phyloP scores from a whole-genome alignment of 1,140 invertebrate genomes.

The Cylas formicarius region DNA sequence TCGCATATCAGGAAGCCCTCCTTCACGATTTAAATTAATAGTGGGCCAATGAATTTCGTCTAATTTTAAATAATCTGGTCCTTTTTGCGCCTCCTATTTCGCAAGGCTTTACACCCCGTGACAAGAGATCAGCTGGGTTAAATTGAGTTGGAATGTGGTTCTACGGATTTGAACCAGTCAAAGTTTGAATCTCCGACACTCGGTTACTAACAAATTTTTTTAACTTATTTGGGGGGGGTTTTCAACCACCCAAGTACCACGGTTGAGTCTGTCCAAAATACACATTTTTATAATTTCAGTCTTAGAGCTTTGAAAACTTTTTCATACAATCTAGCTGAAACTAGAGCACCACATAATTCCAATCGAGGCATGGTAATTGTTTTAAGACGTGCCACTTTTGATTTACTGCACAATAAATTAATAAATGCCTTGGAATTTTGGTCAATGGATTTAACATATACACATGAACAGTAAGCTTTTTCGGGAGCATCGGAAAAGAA shows the following conservation, averaged over 20 bases:
- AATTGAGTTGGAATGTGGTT: slow-evolving; percentile 29
- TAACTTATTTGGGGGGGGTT: slow-evolving; percentile 23
- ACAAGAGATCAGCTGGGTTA: slow-evolving; percentile 38
- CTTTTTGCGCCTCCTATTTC: slow-evolving; percentile 12
- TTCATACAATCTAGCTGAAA: too few species aligned
- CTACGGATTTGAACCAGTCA: slow-evolving; percentile 27
- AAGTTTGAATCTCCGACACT: slow-evolving; percentile 34
- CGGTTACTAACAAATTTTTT: slow-evolving; percentile 39
- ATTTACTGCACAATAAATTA: too few species aligned
- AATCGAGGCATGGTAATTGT: too few species aligned
- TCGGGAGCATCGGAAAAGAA: slow-evolving; percentile 3
- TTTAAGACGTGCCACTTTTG: too few species aligned
- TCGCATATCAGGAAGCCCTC: too few species aligned
- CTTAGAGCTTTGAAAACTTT: too few species aligned
- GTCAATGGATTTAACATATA: too few species aligned
- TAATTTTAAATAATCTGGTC: slow-evolving; percentile 7
- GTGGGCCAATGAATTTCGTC: neutral
- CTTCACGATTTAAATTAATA: neutral
- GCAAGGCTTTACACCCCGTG: slow-evolving; percentile 26
- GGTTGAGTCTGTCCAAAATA: slow-evolving; percentile 19
- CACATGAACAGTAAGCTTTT: slow-evolving; percentile 3
- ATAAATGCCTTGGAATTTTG: too few species aligned
- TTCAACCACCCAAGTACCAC: slow-evolving; percentile 29
- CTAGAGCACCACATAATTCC: too few species aligned
- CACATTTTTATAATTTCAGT: neutral